phyloP scores from a whole-genome alignment of 2,888 invertebrate species.

The Athalia rosae region DNA sequence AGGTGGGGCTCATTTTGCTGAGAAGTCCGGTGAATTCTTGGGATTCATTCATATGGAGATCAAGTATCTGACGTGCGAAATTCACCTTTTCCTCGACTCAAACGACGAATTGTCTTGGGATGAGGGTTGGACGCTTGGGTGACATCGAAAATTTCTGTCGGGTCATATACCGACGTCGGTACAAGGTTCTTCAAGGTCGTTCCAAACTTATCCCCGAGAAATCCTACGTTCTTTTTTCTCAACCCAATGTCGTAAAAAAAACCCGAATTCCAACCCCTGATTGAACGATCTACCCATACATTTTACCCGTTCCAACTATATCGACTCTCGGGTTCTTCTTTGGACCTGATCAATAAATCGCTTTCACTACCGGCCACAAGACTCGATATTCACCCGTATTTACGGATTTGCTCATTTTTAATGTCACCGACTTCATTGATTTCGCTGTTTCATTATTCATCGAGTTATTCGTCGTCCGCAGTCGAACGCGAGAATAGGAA shows the following conservation, averaged over 20 bases:
- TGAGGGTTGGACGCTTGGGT: background rate
- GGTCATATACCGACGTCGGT: background rate
- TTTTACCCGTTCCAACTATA: background rate
- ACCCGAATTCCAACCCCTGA: background rate
- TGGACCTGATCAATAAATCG: background rate
- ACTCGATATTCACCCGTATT: background rate
- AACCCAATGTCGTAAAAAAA: conserved; percentile 2
- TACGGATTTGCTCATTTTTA: background rate
- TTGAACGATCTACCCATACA: background rate
- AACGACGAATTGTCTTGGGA: conserved; percentile 12
- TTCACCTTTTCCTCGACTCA: conserved; percentile 17
- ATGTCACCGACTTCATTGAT: too few species aligned
- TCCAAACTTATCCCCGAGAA: background rate
- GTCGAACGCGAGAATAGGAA: too few species aligned
- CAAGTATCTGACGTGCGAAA: conserved; percentile 33
- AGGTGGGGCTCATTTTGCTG: background rate
- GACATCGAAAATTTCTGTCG: conserved; percentile 23
- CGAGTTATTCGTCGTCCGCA: too few species aligned
- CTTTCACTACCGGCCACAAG: too few species aligned
- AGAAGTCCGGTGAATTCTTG: conserved; percentile 10
- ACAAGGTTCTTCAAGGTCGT: background rate
- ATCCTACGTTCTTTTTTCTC: conserved; percentile 2
- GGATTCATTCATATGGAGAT: conserved; percentile 37
- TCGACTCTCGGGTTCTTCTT: background rate
- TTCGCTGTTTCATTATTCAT: too few species aligned